These are phyloP conservation scores for Panulirus ornatus DNA, from an alignment of 1,140 invertebrate species.

Conservation along the genomic window DNA sequence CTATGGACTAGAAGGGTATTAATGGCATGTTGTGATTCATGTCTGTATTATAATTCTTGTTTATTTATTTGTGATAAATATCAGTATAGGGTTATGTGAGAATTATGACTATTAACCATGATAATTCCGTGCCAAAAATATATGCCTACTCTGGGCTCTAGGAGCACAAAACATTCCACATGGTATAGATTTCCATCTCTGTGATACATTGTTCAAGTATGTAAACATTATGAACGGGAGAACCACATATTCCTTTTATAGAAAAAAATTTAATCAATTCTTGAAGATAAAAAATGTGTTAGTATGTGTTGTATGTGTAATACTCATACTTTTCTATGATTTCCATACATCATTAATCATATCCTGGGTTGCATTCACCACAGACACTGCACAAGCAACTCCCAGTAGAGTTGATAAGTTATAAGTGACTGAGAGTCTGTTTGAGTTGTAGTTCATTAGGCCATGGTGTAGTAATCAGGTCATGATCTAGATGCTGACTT, in stretches of 20 bases:
- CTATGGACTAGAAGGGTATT: constrained; percentile 61
- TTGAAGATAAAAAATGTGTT: constrained; percentile 17
- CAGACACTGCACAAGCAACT: background rate
- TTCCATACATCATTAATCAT: constrained; percentile 18
- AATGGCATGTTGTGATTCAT: constrained; percentile 56
- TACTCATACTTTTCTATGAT: constrained; percentile 23
- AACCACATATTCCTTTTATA: constrained; percentile 24
- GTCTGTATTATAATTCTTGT: constrained; percentile 58
- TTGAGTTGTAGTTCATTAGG: too few species aligned
- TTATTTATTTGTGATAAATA: constrained; percentile 55
- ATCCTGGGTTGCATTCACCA: background rate
- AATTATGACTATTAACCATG: constrained; percentile 51
- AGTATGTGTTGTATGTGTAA: constrained; percentile 41
- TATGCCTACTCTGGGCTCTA: constrained; percentile 40
- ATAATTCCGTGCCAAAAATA: constrained; percentile 68
- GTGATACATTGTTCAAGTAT: constrained; percentile 56
- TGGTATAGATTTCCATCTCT: constrained; percentile 53
- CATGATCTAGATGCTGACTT: too few species aligned
- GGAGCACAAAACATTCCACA: constrained; percentile 56
- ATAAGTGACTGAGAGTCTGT: background rate
- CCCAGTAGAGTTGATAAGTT: background rate
- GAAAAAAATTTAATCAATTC: constrained; percentile 14
- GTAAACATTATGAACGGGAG: constrained; percentile 23
- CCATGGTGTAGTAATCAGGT: too few species aligned
- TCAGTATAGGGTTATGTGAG: constrained; percentile 46